Evolutionary conservation across 92 coral and sea anemone genomes (phyloP).

Genomic region (Desmophyllum pertusum): DNA sequence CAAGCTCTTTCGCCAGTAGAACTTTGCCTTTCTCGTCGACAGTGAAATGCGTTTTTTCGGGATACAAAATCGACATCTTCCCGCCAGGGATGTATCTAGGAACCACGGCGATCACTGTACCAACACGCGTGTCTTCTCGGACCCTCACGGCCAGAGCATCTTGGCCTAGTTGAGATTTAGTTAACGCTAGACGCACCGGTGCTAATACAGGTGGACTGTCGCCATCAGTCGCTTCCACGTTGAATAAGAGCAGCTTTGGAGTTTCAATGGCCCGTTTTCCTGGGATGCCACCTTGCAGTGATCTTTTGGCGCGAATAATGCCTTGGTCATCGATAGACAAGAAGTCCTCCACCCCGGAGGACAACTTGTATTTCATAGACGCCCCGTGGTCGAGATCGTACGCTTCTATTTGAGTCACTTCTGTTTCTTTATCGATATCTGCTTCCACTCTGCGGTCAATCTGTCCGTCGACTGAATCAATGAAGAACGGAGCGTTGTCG

Average conservation of each 20-base stretch:
- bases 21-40: constrained; percentile 69
- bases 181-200: constrained; percentile 62
- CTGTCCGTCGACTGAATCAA: constrained; percentile 38
- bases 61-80: constrained; percentile 56
- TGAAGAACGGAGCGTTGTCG: constrained; percentile 71
- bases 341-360: constrained; percentile 54
- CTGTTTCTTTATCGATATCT: constrained; percentile 46
- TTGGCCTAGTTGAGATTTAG: constrained; percentile 50
- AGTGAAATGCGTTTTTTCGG: constrained; percentile 59
- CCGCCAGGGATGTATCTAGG: constrained; percentile 72
- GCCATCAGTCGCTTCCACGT: constrained; percentile 64
- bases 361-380: constrained; percentile 60
- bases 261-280: constrained; percentile 41
- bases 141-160: constrained; percentile 44
- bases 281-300: constrained; percentile 39
- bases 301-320: constrained; percentile 45
- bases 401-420: constrained; percentile 62
- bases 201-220: constrained; percentile 56
- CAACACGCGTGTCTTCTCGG: constrained; percentile 59
- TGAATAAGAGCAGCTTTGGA: constrained; percentile 39
- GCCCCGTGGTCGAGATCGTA: constrained; percentile 66
- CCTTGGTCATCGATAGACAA: constrained; percentile 68
- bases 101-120: constrained; percentile 51
- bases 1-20: constrained; percentile 48
- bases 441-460: constrained; percentile 55